Base-by-base conservation (phyloP, 2,113 vertebrate species). In the Ophiodon elongatus region DNA sequence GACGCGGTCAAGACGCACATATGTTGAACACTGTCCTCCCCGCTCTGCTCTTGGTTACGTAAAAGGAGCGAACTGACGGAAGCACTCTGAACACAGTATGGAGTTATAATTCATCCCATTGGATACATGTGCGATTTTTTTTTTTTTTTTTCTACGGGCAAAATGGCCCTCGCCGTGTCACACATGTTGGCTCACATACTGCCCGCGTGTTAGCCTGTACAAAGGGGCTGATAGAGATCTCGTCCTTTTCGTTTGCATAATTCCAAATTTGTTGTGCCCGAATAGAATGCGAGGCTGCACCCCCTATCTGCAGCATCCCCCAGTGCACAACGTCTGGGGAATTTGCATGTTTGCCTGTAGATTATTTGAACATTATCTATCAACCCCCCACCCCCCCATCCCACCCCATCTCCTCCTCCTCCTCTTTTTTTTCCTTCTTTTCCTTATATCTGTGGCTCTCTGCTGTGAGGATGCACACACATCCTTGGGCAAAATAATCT, bases 311-410 rank as follows among this genome's bases (percentile, higher is more conserved):
- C 91, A 86, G 80, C 87, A 62, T 85, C 88, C 79, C 87, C 31
- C 84, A 83, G 87, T 80, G 76, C 77, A 78, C 89, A 29, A 57
- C 67, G 72, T 85, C 91, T 85, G 76, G 76, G 76, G 85, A 88
- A 93, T 94, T 93, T 95, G 92, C 94, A 94, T 95, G 94, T 95
- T 94, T 95, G 93, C 92, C 93, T 89, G 92, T 94, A 92, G 92
- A 94, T 95, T 94, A 95, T 93, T 91, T 90, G 85, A 93, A 92
- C 90, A 92, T 94, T 88, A 90, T 91, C 87, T 83, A 77, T 79
- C 54, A 79, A 82, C 84, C 76, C 29, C 1, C 2, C 37, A 2
- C 33, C 33, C 6, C 33, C 85, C 68, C 86, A 75, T 88, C 59
- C 65, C 35, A 10, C 50, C 21, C n/a, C 37, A 37, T 45, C 47